Evolutionary conservation across 2,888 invertebrate genomes (phyloP).

Genomic region (Nephrotoma appendiculata): DNA sequence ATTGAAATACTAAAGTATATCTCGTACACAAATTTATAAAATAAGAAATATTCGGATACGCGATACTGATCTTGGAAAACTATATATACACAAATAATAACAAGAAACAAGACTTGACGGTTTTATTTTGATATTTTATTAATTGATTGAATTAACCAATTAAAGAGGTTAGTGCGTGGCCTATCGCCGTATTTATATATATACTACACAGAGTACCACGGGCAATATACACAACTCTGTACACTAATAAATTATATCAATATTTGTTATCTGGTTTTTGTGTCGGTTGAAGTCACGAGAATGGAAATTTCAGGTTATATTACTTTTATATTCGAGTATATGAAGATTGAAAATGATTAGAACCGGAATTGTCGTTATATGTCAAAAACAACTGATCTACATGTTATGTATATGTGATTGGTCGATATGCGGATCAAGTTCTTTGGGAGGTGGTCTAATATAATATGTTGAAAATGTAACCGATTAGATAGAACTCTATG

Average conservation of each 20-base stretch:
- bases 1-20: neutral
- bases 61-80: neutral
- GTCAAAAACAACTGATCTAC: neutral
- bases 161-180: neutral
- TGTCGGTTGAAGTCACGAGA: neutral
- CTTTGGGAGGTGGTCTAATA: neutral
- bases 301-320: neutral
- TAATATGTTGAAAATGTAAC: no score
- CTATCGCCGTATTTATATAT: neutral
- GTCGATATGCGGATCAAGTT: neutral
- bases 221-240: neutral
- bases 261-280: neutral
- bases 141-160: neutral
- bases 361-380: neutral
- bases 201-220: neutral
- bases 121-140: neutral
- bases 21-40: neutral
- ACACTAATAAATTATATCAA: neutral
- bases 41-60: neutral
- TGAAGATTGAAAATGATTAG: neutral
- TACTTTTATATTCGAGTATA: neutral
- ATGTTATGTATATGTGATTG: neutral
- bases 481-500: no score
- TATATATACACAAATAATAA: neutral
- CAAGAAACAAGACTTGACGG: neutral